Evolutionary conservation across 2,113 vertebrate species (phyloP).

Genomic region (Leiothrix lutea): DNA sequence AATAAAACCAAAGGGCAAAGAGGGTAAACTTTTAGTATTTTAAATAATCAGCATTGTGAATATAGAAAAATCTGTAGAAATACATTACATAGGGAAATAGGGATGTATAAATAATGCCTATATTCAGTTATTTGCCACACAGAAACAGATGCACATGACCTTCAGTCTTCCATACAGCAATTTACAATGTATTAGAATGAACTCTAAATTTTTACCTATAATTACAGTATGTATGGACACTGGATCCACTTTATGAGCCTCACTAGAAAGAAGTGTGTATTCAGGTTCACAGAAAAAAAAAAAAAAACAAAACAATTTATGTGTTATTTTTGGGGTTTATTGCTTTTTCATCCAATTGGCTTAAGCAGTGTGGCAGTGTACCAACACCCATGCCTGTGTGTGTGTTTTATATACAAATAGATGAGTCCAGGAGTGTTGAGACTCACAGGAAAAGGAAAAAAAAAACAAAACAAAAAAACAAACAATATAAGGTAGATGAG

Average conservation of each 20-base stretch:
- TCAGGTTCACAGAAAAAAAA: neutral
- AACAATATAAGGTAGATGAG: neutral
- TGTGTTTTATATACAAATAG: neutral
- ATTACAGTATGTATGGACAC: neutral
- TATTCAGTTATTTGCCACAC: neutral
- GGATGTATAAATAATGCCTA: neutral
- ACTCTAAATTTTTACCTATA: neutral
- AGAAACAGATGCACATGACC: neutral
- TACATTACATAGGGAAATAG: neutral
- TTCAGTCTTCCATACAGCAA: neutral
- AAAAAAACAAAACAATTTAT: no score
- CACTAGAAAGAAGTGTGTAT: neutral
- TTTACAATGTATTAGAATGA: neutral
- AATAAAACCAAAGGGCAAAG: neutral
- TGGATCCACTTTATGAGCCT: neutral
- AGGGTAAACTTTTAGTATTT: neutral
- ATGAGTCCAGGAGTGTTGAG: neutral
- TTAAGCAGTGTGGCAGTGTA: neutral
- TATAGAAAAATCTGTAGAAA: neutral
- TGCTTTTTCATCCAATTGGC: neutral
- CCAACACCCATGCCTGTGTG: accelerated
- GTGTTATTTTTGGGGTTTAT: accelerated
- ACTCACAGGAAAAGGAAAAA: neutral
- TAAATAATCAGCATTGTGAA: neutral
- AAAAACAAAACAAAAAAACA: neutral